Evolutionary conservation across 2,888 invertebrate genomes (phyloP).

Genomic region (Calliphora vomitoria): DNA sequence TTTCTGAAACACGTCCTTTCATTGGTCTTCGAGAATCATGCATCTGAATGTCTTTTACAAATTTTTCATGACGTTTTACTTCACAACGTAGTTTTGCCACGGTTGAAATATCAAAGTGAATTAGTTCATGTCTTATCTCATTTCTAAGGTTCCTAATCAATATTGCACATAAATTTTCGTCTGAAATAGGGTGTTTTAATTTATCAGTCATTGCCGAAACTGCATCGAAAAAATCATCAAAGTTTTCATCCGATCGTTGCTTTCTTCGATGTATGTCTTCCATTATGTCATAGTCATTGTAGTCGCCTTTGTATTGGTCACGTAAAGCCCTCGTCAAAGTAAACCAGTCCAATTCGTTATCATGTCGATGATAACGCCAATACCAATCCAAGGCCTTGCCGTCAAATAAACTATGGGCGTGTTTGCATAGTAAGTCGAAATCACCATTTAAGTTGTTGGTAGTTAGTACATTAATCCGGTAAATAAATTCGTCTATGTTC

Average conservation of each 20-base stretch:
- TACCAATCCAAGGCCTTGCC: too few relatives aligned
- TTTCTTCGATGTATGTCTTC: background rate
- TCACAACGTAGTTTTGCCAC: slow-evolving; percentile 10
- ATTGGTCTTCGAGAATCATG: background rate
- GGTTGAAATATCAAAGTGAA: slow-evolving; percentile 7
- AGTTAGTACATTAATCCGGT: too few relatives aligned
- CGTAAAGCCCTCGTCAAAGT: too few relatives aligned
- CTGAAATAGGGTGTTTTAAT: background rate
- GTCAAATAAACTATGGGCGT: too few relatives aligned
- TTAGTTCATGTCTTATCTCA: background rate
- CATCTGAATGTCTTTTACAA: background rate
- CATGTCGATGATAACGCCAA: too few relatives aligned
- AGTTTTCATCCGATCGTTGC: background rate
- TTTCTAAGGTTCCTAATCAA: slow-evolving; percentile 4
- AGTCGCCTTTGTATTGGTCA: background rate
- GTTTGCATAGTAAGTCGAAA: too few relatives aligned
- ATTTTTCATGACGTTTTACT: slow-evolving; percentile 27
- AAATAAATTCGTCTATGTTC: too few relatives aligned
- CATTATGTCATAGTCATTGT: background rate
- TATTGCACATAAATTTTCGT: background rate
- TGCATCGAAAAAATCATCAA: background rate
- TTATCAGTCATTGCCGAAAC: background rate
- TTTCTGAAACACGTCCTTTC: background rate
- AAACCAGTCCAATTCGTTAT: too few relatives aligned
- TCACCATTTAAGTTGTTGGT: too few relatives aligned